phyloP scores from a whole-genome alignment of 2,888 invertebrate genomes.

The Dryococelus australis region DNA sequence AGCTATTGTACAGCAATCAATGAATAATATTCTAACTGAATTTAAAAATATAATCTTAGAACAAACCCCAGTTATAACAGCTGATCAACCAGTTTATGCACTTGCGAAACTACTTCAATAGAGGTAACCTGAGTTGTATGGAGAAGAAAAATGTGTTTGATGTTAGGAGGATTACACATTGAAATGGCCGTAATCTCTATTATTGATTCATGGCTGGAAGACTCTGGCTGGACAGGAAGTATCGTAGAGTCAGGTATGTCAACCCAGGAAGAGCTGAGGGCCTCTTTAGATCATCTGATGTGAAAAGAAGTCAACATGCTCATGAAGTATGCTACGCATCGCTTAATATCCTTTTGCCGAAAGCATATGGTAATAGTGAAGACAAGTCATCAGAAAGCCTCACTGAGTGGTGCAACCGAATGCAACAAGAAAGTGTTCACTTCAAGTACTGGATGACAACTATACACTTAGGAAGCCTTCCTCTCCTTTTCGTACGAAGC shows the following conservation, averaged over 20 bases:
- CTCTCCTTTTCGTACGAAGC: no score
- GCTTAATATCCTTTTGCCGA: no score
- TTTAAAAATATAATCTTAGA: background rate
- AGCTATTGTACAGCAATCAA: no score
- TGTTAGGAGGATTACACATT: no score
- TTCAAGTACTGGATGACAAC: no score
- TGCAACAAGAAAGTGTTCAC: no score
- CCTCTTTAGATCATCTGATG: background rate
- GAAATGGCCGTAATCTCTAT: background rate
- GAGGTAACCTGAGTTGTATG: slow-evolving; percentile 8
- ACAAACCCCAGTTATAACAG: no score
- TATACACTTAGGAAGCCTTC: no score
- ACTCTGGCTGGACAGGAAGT: background rate
- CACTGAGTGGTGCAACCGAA: no score
- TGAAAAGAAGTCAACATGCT: background rate
- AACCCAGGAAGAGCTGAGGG: slow-evolving; percentile 19
- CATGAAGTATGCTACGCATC: no score
- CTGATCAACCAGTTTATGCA: slow-evolving; percentile 18
- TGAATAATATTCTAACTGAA: background rate
- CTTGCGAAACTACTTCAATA: background rate
- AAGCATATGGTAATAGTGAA: no score
- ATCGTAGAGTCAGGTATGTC: background rate
- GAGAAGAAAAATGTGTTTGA: background rate
- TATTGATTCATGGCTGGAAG: slow-evolving; percentile 7
- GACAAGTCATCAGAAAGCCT: no score